Evolutionary conservation across 2,888 invertebrate genomes (phyloP).

Genomic region (Pycnomerus fuliginosus): DNA sequence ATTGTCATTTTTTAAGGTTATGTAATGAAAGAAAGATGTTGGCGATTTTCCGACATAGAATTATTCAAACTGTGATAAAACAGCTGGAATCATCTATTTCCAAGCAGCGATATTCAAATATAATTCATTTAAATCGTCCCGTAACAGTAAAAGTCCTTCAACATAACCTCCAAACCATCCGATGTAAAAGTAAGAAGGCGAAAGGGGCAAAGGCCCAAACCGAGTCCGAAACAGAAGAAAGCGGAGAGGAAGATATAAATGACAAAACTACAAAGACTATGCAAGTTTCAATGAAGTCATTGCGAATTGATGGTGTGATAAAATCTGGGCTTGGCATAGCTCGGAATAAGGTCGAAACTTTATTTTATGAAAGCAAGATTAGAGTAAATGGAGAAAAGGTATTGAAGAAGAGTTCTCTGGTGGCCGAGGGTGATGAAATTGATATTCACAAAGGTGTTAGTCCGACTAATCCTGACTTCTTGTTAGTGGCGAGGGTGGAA

Average conservation of each 20-base stretch:
- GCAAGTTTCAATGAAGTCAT: slow-evolving; percentile 63
- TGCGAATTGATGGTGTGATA: slow-evolving; percentile 69
- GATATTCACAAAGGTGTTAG: slow-evolving; percentile 72
- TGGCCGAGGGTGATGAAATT: slow-evolving; percentile 71
- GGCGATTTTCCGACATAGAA: too few relatives aligned
- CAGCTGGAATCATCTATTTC: too few relatives aligned
- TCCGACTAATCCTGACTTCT: slow-evolving; percentile 65
- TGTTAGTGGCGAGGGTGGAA: slow-evolving; percentile 69
- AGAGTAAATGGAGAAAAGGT: slow-evolving; percentile 77
- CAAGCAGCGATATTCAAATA: too few relatives aligned
- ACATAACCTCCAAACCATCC: slow-evolving; percentile 22
- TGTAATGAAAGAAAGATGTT: too few relatives aligned
- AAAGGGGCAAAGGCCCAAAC: slow-evolving; percentile 43
- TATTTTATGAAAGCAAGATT: slow-evolving; percentile 79
- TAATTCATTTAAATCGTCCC: too few relatives aligned
- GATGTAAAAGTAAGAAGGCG: slow-evolving; percentile 35
- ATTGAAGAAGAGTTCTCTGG: slow-evolving; percentile 70
- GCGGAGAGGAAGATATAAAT: slow-evolving; percentile 51
- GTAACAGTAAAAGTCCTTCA: too few relatives aligned
- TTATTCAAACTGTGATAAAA: too few relatives aligned
- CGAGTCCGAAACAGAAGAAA: slow-evolving; percentile 59
- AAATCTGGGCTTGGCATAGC: slow-evolving; percentile 70
- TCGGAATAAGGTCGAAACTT: slow-evolving; percentile 75
- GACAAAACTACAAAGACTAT: slow-evolving; percentile 65
- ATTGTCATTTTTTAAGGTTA: too few relatives aligned